Base-by-base conservation (phyloP, 2,888 invertebrate species). In the Ptilodon capucinus region DNA sequence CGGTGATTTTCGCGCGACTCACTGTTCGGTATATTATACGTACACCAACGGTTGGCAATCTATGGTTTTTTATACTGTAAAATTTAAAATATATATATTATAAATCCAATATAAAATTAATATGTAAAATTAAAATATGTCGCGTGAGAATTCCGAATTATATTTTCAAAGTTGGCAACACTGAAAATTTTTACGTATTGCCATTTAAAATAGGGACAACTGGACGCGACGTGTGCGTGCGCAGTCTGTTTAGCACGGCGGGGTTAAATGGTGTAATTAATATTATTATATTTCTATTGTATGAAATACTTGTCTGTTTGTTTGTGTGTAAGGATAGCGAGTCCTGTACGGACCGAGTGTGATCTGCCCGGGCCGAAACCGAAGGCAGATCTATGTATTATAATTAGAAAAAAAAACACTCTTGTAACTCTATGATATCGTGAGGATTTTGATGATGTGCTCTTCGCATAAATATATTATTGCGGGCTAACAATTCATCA, bases 161-260 rank as follows among this genome's bases (percentile, higher is more conserved):
- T 51, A 51, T 46, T 51, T 49, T 49, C 48, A 46, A 44, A 47
- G 38, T 49, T 53, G 64, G 60, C 46, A 39, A 59, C 50, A 43
- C 48, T 49, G 42, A 40, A 19, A 14, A 40, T 18, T 44, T 43
- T 43, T 36, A 35, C 43, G 54, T 64, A 51, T 57, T 55, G 52
- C 51, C 52, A 54, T 40, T 50, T 50, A 51, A 43, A 34, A n/a
- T n/a, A n/a, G 48, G 34, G 40, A 46, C 40, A 48, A 51, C 40
- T 38, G 47, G 46, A 42, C 49, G 50, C 44, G n/a, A n/a, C n/a
- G 25, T 44, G 39, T 47, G 51, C 44, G 36, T 44, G 44, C 42
- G 48, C 51, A 66, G 73, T 68, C 58, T 60, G 76, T 70, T 74
- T 77, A 78, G 79, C 81, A 78, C 77, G 82, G 84, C 81, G 83